phyloP scores from a whole-genome alignment of 2,888 invertebrate genomes.

The Agrotis segetum region DNA sequence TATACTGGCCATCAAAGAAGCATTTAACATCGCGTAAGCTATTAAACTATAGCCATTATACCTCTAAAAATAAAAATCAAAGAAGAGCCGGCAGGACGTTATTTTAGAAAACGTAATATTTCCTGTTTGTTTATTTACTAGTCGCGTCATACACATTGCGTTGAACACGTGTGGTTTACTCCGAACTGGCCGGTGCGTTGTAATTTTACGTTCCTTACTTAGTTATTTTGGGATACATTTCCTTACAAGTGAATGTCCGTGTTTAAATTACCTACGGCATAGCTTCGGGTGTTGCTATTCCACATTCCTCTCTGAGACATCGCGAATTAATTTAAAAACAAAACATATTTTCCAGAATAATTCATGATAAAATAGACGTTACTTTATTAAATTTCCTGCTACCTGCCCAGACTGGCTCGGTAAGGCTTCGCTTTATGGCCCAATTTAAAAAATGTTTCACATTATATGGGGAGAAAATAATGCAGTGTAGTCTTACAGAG shows the following conservation, averaged over 20 bases:
- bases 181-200: slow-evolving; percentile 70
- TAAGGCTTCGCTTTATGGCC: slow-evolving; percentile 84
- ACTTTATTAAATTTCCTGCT: slow-evolving; percentile 87
- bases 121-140: slow-evolving; percentile 64
- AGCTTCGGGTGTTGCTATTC: slow-evolving; percentile 41
- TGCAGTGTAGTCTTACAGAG: slow-evolving; percentile 77
- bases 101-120: slow-evolving; percentile 54
- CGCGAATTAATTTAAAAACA: slow-evolving; percentile 72
- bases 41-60: slow-evolving; percentile 42
- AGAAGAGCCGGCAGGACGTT: slow-evolving; percentile 35
- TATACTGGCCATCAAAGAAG: slow-evolving; percentile 34
- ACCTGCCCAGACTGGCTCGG: slow-evolving; percentile 78
- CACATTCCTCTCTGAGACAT: slow-evolving; percentile 59
- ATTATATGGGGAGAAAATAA: slow-evolving; percentile 83
- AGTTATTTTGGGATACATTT: slow-evolving; percentile 78
- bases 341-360: slow-evolving; percentile 77
- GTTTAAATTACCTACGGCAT: slow-evolving; percentile 45
- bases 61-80: slow-evolving; percentile 51
- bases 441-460: slow-evolving; percentile 86
- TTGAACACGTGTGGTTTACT: slow-evolving; percentile 77
- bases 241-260: slow-evolving; percentile 69
- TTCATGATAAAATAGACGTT: slow-evolving; percentile 83
- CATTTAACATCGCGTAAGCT: slow-evolving; percentile 49
- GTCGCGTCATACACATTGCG: slow-evolving; percentile 61
- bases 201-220: slow-evolving; percentile 79